Base-by-base conservation (phyloP, 1,140 invertebrate genomes). In the Popillia japonica region DNA sequence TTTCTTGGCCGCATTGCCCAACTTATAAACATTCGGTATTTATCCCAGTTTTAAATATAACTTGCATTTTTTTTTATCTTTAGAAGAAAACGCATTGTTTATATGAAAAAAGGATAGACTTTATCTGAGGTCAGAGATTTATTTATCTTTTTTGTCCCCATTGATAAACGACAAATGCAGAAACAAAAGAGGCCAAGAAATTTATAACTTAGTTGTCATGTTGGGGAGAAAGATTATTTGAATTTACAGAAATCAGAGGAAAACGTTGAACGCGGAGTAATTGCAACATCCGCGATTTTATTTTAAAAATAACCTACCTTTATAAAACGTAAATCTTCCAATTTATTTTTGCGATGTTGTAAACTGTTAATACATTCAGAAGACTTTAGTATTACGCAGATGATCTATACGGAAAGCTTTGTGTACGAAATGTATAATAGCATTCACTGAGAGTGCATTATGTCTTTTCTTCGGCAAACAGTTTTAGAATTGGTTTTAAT, bases 81-180 rank as follows among this genome's bases (percentile, higher is more conserved):
- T 22, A 4, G 61, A 64, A 64, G 17, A 20, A 64, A 64, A 64
- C 61, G 10, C 61, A 23, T 2, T 27, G 17, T 64, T 64, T 64
- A 64, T 27, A 64, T 20, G 22, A 64, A 64, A 64, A 64, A 64
- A 64, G 6, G 61, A 64, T 11, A 20, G 61, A 48, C 61, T 64
- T 64, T 23, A 64, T 64, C 61, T 23, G 20, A 23, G 61, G 61
- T 64, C 61, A 64, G 61, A n/a, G 61, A 27, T 22, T 22, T 9
- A 20, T 64, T 64, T 64, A 64, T 64, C 22, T 64, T 64, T 64
- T 11, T 59, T 64, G 11, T 23, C 44, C 0, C 17, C 10, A 64
- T 9, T 64, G 61, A 64, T 64, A 8, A 64, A 64, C 22, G 17
- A 3, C 11, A 6, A 64, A 64, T 20, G 7, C 7, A 48, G 9